Conservation (phyloP, 2,888 invertebrate species). For the Glyphotaelius pellucidus region DNA sequence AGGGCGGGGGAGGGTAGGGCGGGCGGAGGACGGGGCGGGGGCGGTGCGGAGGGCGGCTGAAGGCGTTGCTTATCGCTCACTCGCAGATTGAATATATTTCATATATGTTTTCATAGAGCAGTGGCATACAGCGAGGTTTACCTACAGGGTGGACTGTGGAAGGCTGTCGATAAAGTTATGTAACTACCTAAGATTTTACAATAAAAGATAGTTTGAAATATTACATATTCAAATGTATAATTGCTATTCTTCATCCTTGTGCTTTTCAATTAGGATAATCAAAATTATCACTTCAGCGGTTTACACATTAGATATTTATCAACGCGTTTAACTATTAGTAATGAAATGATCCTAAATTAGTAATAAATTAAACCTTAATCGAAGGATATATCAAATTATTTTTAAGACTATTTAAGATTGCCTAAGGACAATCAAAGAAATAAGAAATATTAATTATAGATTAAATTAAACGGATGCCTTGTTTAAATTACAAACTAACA, state of each 20-base stretch:
- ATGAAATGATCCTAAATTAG: too few species aligned
- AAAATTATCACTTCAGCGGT: too few species aligned
- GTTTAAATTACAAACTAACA: background rate
- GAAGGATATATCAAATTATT: background rate
- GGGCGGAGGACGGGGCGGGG: conserved; percentile 66
- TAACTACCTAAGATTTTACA: background rate
- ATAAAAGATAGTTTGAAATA: background rate
- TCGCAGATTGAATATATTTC: conserved; percentile 85
- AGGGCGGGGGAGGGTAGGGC: conserved; percentile 43
- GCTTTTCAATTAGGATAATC: too few species aligned
- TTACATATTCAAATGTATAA: too few species aligned
- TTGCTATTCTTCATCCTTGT: too few species aligned
- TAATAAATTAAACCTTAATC: background rate
- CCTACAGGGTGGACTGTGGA: conserved; percentile 39
- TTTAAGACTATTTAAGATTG: background rate
- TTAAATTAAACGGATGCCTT: background rate
- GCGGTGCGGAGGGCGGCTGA: conserved; percentile 67
- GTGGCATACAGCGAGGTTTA: conserved; percentile 38
- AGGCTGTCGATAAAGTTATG: background rate
- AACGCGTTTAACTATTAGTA: background rate
- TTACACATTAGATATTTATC: too few species aligned
- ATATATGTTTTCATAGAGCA: conserved; percentile 76
- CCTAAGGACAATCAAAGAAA: background rate
- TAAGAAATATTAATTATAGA: background rate
- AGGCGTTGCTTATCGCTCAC: conserved; percentile 78